These are phyloP conservation scores for Anastatus disparis DNA, from an alignment of 1,140 invertebrate genomes.

Conservation along the genomic window DNA sequence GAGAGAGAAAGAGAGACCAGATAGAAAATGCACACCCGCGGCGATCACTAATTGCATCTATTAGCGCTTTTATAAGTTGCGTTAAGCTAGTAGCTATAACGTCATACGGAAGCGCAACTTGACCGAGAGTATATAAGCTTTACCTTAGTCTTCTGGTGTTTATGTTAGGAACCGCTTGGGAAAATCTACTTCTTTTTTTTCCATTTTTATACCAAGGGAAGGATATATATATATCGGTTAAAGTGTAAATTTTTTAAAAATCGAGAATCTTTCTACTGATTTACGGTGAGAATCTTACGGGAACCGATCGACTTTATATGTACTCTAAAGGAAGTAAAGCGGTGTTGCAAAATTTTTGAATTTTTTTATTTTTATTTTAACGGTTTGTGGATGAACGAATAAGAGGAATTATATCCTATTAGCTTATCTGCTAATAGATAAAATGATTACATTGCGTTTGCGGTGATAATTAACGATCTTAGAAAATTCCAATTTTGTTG, in stretches of 20 bases:
- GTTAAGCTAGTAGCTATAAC: too few relatives aligned
- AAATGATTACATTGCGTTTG: slow-evolving; percentile 12
- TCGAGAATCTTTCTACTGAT: slow-evolving; percentile 9
- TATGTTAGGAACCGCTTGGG: slow-evolving; percentile 24
- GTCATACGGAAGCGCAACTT: slow-evolving; percentile 21
- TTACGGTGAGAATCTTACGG: slow-evolving; percentile 30
- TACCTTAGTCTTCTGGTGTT: neutral
- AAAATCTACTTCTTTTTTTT: slow-evolving; percentile 6
- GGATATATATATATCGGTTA: too few relatives aligned
- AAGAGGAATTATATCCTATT: slow-evolving; percentile 4
- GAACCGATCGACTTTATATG: neutral
- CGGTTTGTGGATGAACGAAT: neutral
- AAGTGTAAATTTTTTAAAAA: neutral
- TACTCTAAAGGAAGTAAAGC: too few relatives aligned
- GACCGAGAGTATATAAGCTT: neutral
- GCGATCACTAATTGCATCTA: slow-evolving; percentile 42
- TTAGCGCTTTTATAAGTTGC: slow-evolving; percentile 36
- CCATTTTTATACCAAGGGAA: too few relatives aligned
- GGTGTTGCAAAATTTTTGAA: too few relatives aligned
- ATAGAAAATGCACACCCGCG: slow-evolving; percentile 12
- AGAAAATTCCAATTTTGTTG: neutral
- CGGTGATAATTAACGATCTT: slow-evolving; percentile 10
- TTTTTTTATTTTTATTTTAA: too few relatives aligned
- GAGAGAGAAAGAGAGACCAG: neutral
- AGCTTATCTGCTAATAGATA: slow-evolving; percentile 22